These are phyloP conservation scores for Resseliella maxima DNA, from an alignment of 2,888 invertebrate species.

Conservation along the genomic window DNA sequence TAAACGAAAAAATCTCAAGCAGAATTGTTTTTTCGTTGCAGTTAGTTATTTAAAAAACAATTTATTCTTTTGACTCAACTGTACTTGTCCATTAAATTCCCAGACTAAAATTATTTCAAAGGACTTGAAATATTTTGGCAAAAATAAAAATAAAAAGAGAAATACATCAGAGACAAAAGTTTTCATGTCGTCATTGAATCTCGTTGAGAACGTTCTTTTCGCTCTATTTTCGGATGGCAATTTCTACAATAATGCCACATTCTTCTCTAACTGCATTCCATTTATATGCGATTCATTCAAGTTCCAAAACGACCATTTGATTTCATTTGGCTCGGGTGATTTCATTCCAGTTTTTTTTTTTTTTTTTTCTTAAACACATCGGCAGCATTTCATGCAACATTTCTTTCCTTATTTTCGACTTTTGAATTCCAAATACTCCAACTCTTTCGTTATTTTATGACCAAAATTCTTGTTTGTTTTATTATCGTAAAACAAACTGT, in stretches of 20 bases:
- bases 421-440: neutral
- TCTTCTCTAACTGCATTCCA: neutral
- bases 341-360: neutral
- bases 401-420: neutral
- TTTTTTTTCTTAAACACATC: neutral
- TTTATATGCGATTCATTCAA: neutral
- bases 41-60: neutral
- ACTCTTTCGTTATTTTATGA: neutral
- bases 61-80: neutral
- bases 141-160: neutral
- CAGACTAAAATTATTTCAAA: neutral
- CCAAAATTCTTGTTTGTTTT: neutral
- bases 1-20: slow-evolving; percentile 4
- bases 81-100: neutral
- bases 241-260: neutral
- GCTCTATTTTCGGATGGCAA: neutral
- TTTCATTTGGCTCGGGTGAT: neutral
- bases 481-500: too few relatives aligned
- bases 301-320: neutral
- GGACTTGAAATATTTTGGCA: neutral
- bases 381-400: neutral
- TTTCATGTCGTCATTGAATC: neutral
- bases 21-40: neutral
- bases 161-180: neutral
- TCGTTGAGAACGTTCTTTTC: neutral